phyloP scores from a whole-genome alignment of 2,888 invertebrate species.

The Anaspis maculata region DNA sequence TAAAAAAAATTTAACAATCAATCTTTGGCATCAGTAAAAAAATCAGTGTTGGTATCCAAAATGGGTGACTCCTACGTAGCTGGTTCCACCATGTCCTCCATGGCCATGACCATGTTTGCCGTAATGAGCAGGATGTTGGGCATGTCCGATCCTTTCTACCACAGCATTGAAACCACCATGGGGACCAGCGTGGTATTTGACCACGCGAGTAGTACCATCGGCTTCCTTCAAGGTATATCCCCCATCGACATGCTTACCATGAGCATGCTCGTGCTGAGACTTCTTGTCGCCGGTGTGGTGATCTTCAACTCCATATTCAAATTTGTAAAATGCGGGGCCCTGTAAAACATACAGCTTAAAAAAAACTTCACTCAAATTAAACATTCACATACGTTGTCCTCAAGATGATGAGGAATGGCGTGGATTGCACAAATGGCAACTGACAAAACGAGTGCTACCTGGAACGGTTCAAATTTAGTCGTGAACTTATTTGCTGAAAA shows the following conservation, averaged over 20 bases:
- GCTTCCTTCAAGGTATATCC: slow-evolving; percentile 27
- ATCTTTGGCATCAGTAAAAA: too few relatives aligned
- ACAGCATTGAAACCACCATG: slow-evolving; percentile 27
- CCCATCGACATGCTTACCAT: slow-evolving; percentile 27
- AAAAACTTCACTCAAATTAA: not conserved
- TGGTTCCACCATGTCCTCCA: slow-evolving; percentile 15
- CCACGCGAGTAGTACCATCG: slow-evolving; percentile 29
- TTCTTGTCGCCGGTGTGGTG: slow-evolving; percentile 29
- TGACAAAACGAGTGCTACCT: too few relatives aligned
- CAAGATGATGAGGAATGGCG: too few relatives aligned
- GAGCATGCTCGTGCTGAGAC: slow-evolving; percentile 25
- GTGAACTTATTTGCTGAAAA: too few relatives aligned
- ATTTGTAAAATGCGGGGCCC: slow-evolving; percentile 25
- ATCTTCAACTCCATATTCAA: slow-evolving; percentile 29
- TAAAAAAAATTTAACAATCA: too few relatives aligned
- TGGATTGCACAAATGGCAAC: too few relatives aligned
- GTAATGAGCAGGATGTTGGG: slow-evolving; percentile 28
- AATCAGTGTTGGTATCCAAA: slow-evolving; percentile 15
- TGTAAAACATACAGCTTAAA: slow-evolving; percentile 4
- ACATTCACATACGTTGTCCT: slow-evolving; percentile 4
- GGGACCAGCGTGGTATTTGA: slow-evolving; percentile 25
- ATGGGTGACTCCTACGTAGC: slow-evolving; percentile 20
- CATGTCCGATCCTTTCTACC: slow-evolving; percentile 23
- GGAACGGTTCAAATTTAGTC: too few relatives aligned
- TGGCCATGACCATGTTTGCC: slow-evolving; percentile 9